Evolutionary conservation across 1,140 invertebrate species (phyloP), one percentile per base, ranked within the genome.

Genomic region (Monochamus saltuarius): DNA sequence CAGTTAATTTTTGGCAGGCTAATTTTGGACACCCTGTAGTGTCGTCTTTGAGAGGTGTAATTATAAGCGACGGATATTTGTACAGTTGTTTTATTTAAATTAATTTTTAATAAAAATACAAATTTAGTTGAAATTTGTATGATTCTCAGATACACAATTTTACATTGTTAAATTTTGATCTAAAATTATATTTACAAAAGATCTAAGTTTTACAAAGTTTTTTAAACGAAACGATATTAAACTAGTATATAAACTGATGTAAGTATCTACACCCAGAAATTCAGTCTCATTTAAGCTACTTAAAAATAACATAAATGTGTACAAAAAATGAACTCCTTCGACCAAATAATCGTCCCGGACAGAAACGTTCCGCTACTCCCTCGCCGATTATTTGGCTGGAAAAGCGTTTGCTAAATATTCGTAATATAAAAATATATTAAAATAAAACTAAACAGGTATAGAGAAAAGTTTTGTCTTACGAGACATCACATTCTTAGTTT

Each of bases 31-130:
- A n/a, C n/a, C n/a, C n/a, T n/a, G n/a, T n/a, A n/a, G n/a, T n/a
- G n/a, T n/a, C n/a, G n/a, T n/a, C n/a, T n/a, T n/a, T 29, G 6
- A 29, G 6, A 29, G 22, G 22, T 29, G 6, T 29, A 29, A 29
- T 3, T 29, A 29, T 29, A 29, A 29, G 22, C 6, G 6, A 29
- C 6, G 6, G 22, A 29, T 29, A 29, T 29, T 16, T 40, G 14
- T 40, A 40, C 39, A 40, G 17, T 56, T 45, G 17, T 4, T 53
- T 53, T 17, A 17, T 40, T 56, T 45, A 56, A 54, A 34, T 54
- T 10, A 54, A 19, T 40, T 45, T 45, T 56, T 56, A 56, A 56
- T 56, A 56, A 56, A 56, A 56, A 56, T 56, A 56, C 53, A 56
- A 37, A 17, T 29, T 51, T 29, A 17, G 14, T 38, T 34, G 17